These are phyloP conservation scores for Aphelenchoides fujianensis DNA, from an alignment of 1,140 invertebrate genomes.

Conservation along the genomic window DNA sequence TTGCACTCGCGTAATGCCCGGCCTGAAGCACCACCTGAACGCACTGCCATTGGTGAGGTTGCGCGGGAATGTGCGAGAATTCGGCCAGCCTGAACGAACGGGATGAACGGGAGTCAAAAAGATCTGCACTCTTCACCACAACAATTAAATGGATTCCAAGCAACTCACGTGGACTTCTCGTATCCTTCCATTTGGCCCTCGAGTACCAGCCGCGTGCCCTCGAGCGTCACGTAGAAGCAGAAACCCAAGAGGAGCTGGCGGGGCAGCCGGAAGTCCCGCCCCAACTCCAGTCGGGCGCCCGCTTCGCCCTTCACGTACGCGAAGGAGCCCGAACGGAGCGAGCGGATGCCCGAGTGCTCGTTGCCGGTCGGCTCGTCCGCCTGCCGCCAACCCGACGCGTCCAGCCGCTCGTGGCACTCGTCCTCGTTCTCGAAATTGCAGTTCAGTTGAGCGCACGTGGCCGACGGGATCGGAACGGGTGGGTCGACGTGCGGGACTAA, in stretches of 20 bases:
- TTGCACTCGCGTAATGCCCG: conserved; percentile 40
- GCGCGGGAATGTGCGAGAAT: not conserved
- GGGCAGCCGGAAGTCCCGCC: conserved; percentile 29
- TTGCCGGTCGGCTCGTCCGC: conserved; percentile 39
- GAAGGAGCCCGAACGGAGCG: conserved; percentile 33
- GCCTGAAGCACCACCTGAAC: conserved; percentile 29
- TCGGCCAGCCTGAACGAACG: not conserved
- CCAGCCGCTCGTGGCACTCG: conserved; percentile 36
- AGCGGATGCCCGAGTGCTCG: conserved; percentile 39
- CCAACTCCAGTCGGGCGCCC: conserved; percentile 26
- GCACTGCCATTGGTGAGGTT: conserved; percentile 34
- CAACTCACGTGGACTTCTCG: too few species aligned
- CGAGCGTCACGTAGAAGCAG: conserved; percentile 38
- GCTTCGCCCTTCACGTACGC: conserved; percentile 43
- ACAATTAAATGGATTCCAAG: not conserved
- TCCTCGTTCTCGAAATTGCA: conserved; percentile 44
- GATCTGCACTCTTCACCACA: too few species aligned
- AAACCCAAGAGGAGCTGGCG: conserved; percentile 43
- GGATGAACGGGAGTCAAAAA: too few species aligned
- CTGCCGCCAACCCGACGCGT: conserved; percentile 36
- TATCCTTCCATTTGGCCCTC: conserved; percentile 29
- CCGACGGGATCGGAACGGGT: conserved; percentile 30
- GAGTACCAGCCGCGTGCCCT: conserved; percentile 21
- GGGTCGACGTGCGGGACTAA: conserved; percentile 45
- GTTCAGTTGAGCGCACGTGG: conserved; percentile 34